These are phyloP conservation scores for Heliconius eleuchia DNA, from an alignment of 1,140 invertebrate genomes.

Conservation along the genomic window DNA sequence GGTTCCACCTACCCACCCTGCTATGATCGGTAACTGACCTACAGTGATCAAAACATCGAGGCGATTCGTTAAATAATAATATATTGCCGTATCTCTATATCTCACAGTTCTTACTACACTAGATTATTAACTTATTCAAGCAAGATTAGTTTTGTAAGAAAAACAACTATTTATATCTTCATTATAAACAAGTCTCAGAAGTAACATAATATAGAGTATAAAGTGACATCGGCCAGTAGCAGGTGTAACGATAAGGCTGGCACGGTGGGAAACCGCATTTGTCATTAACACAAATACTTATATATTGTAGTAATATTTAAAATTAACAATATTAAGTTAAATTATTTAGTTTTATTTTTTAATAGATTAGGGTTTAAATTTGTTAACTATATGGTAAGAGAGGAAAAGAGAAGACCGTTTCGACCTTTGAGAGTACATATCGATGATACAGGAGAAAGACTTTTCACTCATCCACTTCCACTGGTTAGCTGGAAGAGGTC, in stretches of 20 bases:
- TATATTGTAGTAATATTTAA: neutral
- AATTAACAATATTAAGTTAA: neutral
- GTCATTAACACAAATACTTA: constrained; percentile 2
- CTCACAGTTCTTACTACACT: no score
- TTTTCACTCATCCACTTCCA: no score
- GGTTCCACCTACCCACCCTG: no score
- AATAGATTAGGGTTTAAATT: neutral
- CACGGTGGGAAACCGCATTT: constrained; percentile 6
- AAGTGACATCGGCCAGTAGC: neutral
- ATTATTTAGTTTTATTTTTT: neutral
- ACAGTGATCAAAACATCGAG: no score
- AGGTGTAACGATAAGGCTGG: constrained; percentile 10
- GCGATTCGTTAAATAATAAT: no score
- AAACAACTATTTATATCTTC: neutral
- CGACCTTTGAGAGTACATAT: no score
- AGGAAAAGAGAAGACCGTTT: no score
- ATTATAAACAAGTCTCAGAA: constrained; percentile 12
- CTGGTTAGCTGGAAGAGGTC: no score
- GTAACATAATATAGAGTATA: constrained; percentile 11
- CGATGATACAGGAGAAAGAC: no score
- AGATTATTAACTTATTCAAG: neutral
- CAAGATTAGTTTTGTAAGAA: neutral
- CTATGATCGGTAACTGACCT: no score
- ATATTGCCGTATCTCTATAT: no score
- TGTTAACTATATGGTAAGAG: neutral